Base-by-base conservation (phyloP, 2,888 invertebrate species). In the Xestia ashworthii region DNA sequence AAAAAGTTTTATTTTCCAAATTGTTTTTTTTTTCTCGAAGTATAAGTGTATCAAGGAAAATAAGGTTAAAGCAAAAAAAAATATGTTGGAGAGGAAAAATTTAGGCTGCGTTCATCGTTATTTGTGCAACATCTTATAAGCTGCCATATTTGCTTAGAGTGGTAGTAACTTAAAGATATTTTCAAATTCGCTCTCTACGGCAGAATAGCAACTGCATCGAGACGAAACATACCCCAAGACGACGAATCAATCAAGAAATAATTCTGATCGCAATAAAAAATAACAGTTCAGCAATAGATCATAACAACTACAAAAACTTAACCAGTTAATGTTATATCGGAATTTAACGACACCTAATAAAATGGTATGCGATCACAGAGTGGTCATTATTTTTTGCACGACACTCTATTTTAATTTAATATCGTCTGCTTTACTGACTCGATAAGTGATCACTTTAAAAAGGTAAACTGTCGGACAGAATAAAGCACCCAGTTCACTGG, bases 331-430 rank as follows among this genome's bases (percentile, higher is more conserved):
- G 50, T 69, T 81, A 73, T 76, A 84, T 84, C n/a, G 81, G 80
- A 78, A 85, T 80, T 80, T 87, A 87, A 86, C 81, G 72, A 86
- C 87, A 86, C 83, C 83, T 83, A 87, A 87, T 86, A 87, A 85
- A 85, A 83, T 79, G n/a, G 53, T 77, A 69, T 71, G 41, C 69
- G 65, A 75, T 71, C 71, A 82, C 53, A 76, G 66, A 82, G 58
- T 53, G 65, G 25, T 70, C 65, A 85, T 82, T 78, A 79, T 70
- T 80, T 86, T 87, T 82, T 86, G 78, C 78, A 60, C 14, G 19
- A 73, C 64, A 78, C n/a, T 62, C 66, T 74, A 85, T 82, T 87
- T 80, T 79, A 87, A 85, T 80, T 80, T 82, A 87, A 80, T 82
- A 78, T 74, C 64, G 50, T 76, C 73, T 75, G 38, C 79, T 85